Evolutionary conservation across 2,888 invertebrate species (phyloP).

Genomic region (Antheraea assamensis): DNA sequence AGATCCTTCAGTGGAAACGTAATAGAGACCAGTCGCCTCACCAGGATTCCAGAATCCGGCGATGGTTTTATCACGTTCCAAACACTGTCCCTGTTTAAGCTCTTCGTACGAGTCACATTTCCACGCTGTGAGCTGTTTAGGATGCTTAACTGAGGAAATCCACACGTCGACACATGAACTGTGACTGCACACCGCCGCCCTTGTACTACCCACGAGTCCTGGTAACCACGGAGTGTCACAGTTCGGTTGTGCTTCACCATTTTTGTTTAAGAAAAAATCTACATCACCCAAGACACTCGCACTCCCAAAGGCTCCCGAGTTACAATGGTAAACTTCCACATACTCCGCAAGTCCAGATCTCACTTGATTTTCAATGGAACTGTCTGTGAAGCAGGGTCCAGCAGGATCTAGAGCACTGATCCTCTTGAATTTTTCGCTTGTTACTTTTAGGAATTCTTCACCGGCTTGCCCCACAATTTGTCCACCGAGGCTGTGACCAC

Average conservation of each 20-base stretch:
- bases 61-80: constrained; percentile 49
- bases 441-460: constrained; percentile 50
- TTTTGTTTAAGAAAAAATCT: constrained; percentile 83
- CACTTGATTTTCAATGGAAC: constrained; percentile 68
- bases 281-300: constrained; percentile 77
- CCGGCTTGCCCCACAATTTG: constrained; percentile 70
- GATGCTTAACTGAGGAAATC: constrained; percentile 59
- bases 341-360: constrained; percentile 80
- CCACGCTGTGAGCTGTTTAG: constrained; percentile 57
- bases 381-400: constrained; percentile 71
- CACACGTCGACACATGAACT: constrained; percentile 64
- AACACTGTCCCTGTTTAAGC: constrained; percentile 57
- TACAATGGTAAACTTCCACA: constrained; percentile 84
- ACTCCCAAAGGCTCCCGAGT: constrained; percentile 78
- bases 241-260: constrained; percentile 80
- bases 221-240: constrained; percentile 69
- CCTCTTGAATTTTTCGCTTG: constrained; percentile 57
- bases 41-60: constrained; percentile 72
- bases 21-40: constrained; percentile 64
- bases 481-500: constrained; percentile 72
- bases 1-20: constrained; percentile 26
- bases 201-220: constrained; percentile 59
- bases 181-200: constrained; percentile 70
- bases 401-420: constrained; percentile 74
- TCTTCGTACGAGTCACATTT: constrained; percentile 63